Evolutionary conservation across 2,113 vertebrate genomes (phyloP).

Genomic region (Zosterops lateralis): DNA sequence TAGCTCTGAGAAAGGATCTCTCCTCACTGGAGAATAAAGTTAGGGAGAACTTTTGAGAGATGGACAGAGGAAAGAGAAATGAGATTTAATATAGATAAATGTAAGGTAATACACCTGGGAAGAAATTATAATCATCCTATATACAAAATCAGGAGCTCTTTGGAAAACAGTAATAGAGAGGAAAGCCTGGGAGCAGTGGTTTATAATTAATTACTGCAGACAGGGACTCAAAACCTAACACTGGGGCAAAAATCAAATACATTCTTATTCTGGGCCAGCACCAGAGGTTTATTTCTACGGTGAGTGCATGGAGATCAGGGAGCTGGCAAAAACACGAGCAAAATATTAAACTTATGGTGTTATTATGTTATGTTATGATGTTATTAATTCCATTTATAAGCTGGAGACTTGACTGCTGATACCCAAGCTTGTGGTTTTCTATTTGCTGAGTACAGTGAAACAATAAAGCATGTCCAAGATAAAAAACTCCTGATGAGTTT

Average conservation of each 20-base stretch:
- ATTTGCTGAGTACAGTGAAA: background rate
- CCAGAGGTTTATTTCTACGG: background rate
- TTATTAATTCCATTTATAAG: background rate
- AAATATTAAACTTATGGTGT: background rate
- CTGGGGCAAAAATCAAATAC: background rate
- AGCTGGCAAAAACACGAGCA: background rate
- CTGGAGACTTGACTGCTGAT: background rate
- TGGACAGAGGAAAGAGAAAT: slow-evolving; percentile 55
- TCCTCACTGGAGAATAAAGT: slow-evolving; percentile 52
- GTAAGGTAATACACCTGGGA: slow-evolving; percentile 69
- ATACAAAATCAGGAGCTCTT: slow-evolving; percentile 39
- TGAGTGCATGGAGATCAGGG: background rate
- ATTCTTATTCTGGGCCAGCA: background rate
- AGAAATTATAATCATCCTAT: slow-evolving; percentile 30
- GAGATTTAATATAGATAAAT: slow-evolving; percentile 75
- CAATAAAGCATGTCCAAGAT: background rate
- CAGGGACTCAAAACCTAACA: background rate
- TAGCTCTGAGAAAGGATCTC: slow-evolving; percentile 43
- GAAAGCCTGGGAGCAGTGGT: background rate
- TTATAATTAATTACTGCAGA: slow-evolving; percentile 44
- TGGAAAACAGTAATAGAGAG: slow-evolving; percentile 24
- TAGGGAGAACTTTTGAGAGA: slow-evolving; percentile 38
- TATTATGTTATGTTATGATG: background rate
- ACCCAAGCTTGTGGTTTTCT: background rate
- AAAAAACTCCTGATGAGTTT: background rate